Percentiles rank a stretch among this genome's conserved stretches.
phyloP scores from a whole-genome alignment of 1,140 invertebrate genomes.

The Drosophila hydei region DNA sequence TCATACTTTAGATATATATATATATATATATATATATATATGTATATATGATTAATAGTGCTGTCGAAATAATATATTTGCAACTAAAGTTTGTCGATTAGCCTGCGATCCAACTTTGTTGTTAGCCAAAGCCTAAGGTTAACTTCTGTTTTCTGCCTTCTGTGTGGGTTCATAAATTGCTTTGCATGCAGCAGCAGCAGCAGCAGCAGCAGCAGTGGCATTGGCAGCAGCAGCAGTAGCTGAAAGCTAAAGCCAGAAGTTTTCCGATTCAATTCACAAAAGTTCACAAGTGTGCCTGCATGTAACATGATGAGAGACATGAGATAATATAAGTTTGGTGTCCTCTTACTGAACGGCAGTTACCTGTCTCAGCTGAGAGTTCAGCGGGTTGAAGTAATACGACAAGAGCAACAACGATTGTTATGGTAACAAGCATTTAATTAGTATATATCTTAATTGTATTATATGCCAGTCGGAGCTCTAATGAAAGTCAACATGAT shows the following conservation, averaged over 20 bases:
- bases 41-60: conserved; percentile 65
- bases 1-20: background rate
- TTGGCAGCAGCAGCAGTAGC: conserved; percentile 6
- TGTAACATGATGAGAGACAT: conserved; percentile 43
- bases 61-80: conserved; percentile 64
- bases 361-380: conserved; percentile 13
- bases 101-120: conserved; percentile 22
- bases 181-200: conserved; percentile 26
- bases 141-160: conserved; percentile 22
- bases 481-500: no score
- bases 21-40: background rate
- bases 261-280: conserved; percentile 27
- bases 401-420: conserved; percentile 1
- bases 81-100: conserved; percentile 74
- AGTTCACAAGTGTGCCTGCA: conserved; percentile 18
- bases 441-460: background rate
- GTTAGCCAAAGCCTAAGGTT: conserved; percentile 23
- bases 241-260: conserved; percentile 32
- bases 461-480: no score
- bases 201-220: conserved; percentile 15
- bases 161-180: conserved; percentile 56
- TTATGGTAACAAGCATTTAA: background rate
- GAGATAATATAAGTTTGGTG: conserved; percentile 48
- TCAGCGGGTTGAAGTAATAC: conserved; percentile 1
- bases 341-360: conserved; percentile 29